phyloP scores from a whole-genome alignment of 2,113 vertebrate genomes.

The Gallinago undulata region DNA sequence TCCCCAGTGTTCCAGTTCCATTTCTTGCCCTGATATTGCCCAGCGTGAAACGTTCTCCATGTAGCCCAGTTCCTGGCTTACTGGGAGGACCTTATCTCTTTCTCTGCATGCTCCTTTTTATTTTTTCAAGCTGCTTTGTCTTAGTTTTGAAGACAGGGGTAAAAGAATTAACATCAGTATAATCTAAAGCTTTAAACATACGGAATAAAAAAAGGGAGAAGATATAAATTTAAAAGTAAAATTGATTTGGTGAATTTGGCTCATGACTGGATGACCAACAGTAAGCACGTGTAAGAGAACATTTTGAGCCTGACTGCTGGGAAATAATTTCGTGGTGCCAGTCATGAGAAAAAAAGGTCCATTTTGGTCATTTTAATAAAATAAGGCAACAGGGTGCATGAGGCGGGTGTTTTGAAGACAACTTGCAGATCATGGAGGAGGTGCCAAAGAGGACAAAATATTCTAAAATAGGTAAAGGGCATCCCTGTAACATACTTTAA shows the following conservation, averaged over 20 bases:
- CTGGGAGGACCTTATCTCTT: neutral
- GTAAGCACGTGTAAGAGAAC: neutral
- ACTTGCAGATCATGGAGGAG: neutral
- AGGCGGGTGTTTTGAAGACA: neutral
- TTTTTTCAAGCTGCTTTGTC: neutral
- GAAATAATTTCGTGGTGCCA: neutral
- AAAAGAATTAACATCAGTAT: neutral
- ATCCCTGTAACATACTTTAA: neutral
- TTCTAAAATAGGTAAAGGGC: neutral
- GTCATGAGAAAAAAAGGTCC: neutral
- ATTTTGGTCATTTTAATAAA: neutral
- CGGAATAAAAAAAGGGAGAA: neutral
- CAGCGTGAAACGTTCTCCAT: neutral
- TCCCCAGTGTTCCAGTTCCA: too few relatives aligned
- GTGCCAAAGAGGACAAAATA: neutral
- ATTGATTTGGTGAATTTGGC: neutral
- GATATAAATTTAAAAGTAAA: neutral
- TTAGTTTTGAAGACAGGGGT: neutral
- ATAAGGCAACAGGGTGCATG: accelerated
- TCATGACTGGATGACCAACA: neutral
- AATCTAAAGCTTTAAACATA: neutral
- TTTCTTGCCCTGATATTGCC: neutral
- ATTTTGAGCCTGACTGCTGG: neutral
- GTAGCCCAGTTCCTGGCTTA: neutral
- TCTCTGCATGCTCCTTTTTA: neutral